A percentile compares a stretch with the other conserved stretches of the same genome.
These are phyloP conservation scores for Athrips mouffetella DNA, from an alignment of 2,888 invertebrate species.

Conservation along the genomic window DNA sequence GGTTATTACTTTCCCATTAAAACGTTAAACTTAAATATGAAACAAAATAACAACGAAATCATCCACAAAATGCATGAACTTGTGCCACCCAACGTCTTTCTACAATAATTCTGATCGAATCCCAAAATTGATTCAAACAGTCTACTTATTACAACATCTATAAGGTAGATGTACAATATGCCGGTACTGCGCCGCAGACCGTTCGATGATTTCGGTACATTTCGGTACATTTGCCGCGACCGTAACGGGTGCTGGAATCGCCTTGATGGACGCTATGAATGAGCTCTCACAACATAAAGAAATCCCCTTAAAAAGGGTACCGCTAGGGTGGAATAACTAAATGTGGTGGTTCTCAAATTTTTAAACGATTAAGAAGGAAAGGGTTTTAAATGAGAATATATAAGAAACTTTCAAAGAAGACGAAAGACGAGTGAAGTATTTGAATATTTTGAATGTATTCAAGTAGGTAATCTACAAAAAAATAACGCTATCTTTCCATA, in stretches of 20 bases:
- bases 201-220: slow-evolving; percentile 78
- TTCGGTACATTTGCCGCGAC: slow-evolving; percentile 80
- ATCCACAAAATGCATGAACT: too few species aligned
- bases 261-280: slow-evolving; percentile 82
- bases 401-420: too few species aligned
- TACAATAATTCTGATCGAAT: background rate
- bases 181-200: slow-evolving; percentile 41
- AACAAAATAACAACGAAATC: too few species aligned
- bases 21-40: too few species aligned
- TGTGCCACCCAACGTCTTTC: too few species aligned
- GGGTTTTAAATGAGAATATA: too few species aligned
- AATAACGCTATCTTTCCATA: too few species aligned
- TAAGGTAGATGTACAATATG: slow-evolving; percentile 63
- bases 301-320: slow-evolving; percentile 79
- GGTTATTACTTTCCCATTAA: too few species aligned
- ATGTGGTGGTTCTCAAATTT: slow-evolving; percentile 34
- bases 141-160: slow-evolving; percentile 9
- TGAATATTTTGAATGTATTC: too few species aligned
- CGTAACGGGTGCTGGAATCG: slow-evolving; percentile 81
- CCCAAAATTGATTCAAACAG: slow-evolving; percentile 6
- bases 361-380: background rate
- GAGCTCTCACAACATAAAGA: slow-evolving; percentile 80
- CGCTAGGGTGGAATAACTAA: slow-evolving; percentile 61
- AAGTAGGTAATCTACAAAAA: too few species aligned
- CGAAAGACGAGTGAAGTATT: too few species aligned